phyloP scores from a whole-genome alignment of 2,888 invertebrate species.

The Tiphia femorata region DNA sequence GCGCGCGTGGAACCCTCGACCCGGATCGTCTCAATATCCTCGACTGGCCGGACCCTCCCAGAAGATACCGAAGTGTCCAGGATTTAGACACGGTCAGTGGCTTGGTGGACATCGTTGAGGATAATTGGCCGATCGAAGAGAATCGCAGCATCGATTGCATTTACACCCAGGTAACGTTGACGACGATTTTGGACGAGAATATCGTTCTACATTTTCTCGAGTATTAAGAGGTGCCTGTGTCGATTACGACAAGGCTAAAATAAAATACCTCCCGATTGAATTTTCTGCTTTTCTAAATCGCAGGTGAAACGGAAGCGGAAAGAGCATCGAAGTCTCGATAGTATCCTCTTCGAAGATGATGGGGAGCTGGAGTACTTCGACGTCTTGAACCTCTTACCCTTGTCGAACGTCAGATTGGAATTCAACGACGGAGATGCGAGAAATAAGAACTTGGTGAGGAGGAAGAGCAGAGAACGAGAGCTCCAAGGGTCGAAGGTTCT shows the following conservation, averaged over 20 bases:
- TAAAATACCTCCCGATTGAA: constrained; percentile 4
- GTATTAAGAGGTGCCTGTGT: not conserved
- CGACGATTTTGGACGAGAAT: not conserved
- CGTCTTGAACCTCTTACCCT: constrained; percentile 62
- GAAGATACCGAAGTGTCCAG: constrained; percentile 63
- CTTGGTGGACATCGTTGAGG: constrained; percentile 66
- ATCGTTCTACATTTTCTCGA: not conserved
- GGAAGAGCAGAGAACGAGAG: not conserved
- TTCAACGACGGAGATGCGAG: constrained; percentile 51
- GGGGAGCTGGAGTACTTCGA: constrained; percentile 65
- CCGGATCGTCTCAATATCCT: constrained; percentile 62
- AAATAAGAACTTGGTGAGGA: constrained; percentile 23
- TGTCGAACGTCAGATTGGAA: constrained; percentile 64
- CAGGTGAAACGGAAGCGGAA: constrained; percentile 67
- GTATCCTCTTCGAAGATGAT: constrained; percentile 64
- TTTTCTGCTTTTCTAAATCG: not conserved
- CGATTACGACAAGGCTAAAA: not conserved
- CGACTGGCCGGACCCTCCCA: constrained; percentile 62
- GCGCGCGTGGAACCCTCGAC: constrained; percentile 41
- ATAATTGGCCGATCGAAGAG: constrained; percentile 62
- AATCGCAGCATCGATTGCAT: constrained; percentile 64
- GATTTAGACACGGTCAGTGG: constrained; percentile 64
- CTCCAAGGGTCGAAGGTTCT: constrained; percentile 6
- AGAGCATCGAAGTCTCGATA: constrained; percentile 65
- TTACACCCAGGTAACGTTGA: constrained; percentile 60